Evolutionary conservation across 2,797 vertebrate species (phyloP), one percentile per base, ranked within the genome.

Genomic region (Anguilla pacifica): DNA sequence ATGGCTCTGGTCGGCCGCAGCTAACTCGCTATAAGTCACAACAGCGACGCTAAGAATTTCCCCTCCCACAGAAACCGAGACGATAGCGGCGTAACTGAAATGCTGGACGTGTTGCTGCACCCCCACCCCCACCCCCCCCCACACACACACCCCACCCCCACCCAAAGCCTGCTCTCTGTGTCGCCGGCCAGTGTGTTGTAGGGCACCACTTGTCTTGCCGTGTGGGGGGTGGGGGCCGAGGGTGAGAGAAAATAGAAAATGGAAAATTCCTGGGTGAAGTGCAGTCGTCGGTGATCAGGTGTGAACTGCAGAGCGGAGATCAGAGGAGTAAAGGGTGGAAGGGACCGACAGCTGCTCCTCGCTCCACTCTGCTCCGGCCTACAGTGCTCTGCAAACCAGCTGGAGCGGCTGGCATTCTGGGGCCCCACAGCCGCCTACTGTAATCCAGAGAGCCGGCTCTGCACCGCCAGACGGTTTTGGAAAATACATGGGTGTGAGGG

Each of bases 201-300:
- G 92, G 92, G 90, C 90, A 93, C 90, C 93, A 93, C 93, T 94
- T 95, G 94, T 94, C 91, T 90, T 90, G 90, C 91, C 25, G 87
- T 88, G 86, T 89, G 89, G 70, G 84, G 74, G 87, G 43, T 46
- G 43, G 70, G 88, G 88, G 89, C 86, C 88, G 35, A 74, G 89
- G 86, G 89, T 4, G 90, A 94, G 92, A 95, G 94, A 95, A 96
- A 96, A 96, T 96, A 95, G 95, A 95, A 96, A 95, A 96, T 95
- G 95, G 95, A 96, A 96, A 96, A 96, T 96, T 96, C 96, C 96
- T 94, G 88, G 91, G 94, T 96, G 95, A 96, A 96, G 95, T 96
- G 95, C 95, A 94, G 93, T 92, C 93, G 91, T 93, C 93, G 93
- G 92, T 95, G 95, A 96, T 96, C 95, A 96, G 95, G 95, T 96